These are phyloP conservation scores for Amblyjoppa proteus DNA, from an alignment of 2,888 invertebrate genomes.

Conservation along the genomic window DNA sequence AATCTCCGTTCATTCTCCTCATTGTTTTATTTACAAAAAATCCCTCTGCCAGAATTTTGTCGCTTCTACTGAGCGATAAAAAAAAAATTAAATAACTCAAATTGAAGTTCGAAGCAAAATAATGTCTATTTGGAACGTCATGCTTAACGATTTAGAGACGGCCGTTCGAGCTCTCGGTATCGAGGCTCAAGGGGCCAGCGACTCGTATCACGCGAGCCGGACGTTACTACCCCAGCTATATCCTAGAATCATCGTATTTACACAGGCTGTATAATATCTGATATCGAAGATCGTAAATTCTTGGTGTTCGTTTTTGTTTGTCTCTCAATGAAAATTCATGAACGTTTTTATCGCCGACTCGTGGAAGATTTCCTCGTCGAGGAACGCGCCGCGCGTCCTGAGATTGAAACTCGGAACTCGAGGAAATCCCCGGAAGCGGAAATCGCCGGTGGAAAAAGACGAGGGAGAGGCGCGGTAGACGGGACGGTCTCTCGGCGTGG, in stretches of 20 bases:
- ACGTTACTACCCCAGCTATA: background rate
- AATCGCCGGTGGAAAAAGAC: slow-evolving; percentile 42
- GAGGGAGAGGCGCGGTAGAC: slow-evolving; percentile 16
- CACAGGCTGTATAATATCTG: background rate
- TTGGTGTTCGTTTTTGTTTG: background rate
- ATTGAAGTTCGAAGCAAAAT: background rate
- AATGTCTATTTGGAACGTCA: background rate
- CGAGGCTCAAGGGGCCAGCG: background rate
- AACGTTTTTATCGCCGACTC: background rate
- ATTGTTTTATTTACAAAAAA: background rate
- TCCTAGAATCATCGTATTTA: background rate
- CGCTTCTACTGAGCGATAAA: background rate
- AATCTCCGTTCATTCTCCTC: background rate
- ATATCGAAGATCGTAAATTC: background rate
- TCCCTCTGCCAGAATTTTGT: too few relatives aligned
- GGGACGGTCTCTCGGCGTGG: slow-evolving; percentile 4
- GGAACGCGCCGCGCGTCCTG: slow-evolving; percentile 27
- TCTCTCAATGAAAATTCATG: slow-evolving; percentile 27
- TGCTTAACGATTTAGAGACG: background rate
- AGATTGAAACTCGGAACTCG: slow-evolving; percentile 19
- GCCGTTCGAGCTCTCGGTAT: background rate
- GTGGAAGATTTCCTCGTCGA: slow-evolving; percentile 46
- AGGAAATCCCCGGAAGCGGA: slow-evolving; percentile 66
- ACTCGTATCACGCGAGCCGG: slow-evolving; percentile 5
- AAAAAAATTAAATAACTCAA: background rate